phyloP scores from a whole-genome alignment of 92 coral and sea anemone genomes.

The Virgularia gustaviana region DNA sequence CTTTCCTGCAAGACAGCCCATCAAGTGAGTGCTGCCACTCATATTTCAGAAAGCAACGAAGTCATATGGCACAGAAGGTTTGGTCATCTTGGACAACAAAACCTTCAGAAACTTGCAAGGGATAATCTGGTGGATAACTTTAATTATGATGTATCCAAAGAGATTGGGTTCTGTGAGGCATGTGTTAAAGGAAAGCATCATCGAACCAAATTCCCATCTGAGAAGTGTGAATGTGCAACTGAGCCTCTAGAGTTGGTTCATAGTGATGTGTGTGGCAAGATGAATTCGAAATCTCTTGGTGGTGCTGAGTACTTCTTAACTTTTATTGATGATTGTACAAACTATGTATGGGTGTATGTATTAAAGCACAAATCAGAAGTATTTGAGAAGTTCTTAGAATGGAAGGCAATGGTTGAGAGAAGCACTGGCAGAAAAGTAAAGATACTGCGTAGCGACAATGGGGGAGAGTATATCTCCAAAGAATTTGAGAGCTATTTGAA shows the following conservation, averaged over 20 bases:
- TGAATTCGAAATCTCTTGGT: constrained; percentile 50
- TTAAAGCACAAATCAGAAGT: constrained; percentile 51
- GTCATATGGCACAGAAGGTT: constrained; percentile 51
- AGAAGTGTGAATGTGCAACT: constrained; percentile 31
- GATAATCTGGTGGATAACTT: constrained; percentile 48
- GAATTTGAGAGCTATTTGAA: constrained; percentile 45
- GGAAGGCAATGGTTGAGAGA: constrained; percentile 55
- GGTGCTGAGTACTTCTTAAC: constrained; percentile 55
- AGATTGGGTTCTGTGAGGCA: constrained; percentile 39
- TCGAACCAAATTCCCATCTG: constrained; percentile 41
- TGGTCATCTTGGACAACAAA: constrained; percentile 60
- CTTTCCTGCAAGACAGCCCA: constrained; percentile 17
- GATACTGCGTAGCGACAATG: constrained; percentile 45
- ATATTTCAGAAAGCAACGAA: constrained; percentile 28
- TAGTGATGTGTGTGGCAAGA: constrained; percentile 55
- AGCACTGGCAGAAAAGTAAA: constrained; percentile 39
- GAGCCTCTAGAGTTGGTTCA: constrained; percentile 46
- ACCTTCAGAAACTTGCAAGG: constrained; percentile 49
- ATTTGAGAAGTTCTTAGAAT: constrained; percentile 41
- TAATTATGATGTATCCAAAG: constrained; percentile 37
- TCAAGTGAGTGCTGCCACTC: constrained; percentile 17
- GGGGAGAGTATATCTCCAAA: constrained; percentile 39
- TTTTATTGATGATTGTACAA: constrained; percentile 52
- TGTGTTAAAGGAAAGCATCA: constrained; percentile 51
- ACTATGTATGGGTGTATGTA: constrained; percentile 44